Percentiles rank a stretch among this genome's conserved stretches.
phyloP scores from a whole-genome alignment of 2,888 invertebrate species.

The Apodemia duryi region DNA sequence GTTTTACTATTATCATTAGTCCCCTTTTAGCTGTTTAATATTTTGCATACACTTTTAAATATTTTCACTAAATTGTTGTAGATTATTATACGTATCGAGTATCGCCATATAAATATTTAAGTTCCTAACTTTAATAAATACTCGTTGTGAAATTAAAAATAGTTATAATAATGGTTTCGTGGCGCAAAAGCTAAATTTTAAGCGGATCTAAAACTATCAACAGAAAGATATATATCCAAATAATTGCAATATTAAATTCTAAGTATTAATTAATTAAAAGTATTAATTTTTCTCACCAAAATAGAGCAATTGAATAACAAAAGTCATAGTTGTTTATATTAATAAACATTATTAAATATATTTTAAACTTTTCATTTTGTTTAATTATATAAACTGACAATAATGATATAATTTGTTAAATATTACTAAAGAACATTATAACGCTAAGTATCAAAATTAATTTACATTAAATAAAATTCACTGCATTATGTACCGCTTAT shows the following conservation, averaged over 20 bases:
- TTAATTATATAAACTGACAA: no score
- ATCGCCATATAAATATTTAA: conserved; percentile 8
- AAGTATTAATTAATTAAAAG: no score
- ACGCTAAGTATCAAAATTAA: no score
- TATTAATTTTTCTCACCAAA: no score
- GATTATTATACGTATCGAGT: conserved; percentile 1
- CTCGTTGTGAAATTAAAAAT: conserved; percentile 13
- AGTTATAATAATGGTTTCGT: conserved; percentile 1
- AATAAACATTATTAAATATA: no score
- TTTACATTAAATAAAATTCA: no score
- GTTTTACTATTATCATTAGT: neutral
- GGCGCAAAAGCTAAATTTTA: neutral
- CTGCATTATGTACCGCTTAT: neutral
- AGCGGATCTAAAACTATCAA: neutral
- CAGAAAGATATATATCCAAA: neutral
- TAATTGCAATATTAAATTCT: no score
- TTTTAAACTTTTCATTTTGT: no score
- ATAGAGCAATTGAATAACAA: no score
- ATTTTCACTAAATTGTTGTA: conserved; percentile 7
- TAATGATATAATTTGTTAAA: no score
- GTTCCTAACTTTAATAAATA: conserved; percentile 14
- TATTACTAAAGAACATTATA: no score
- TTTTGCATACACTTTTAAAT: neutral
- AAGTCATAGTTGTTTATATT: no score
- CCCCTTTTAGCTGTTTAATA: neutral